Evolutionary conservation across 2,113 vertebrate genomes (phyloP).

Genomic region (Myotis brandtii): DNA sequence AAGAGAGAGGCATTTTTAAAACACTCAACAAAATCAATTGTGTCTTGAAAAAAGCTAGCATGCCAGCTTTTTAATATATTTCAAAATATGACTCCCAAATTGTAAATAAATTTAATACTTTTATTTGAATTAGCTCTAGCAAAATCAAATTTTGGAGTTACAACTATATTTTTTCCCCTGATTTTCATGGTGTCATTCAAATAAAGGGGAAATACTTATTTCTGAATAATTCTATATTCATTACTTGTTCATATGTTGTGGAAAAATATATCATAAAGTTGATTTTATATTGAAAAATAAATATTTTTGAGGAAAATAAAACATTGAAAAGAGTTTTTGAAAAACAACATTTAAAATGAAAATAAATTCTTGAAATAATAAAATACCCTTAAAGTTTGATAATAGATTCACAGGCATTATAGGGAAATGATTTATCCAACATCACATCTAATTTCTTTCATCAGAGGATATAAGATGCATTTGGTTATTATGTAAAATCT

Average conservation of each 20-base stretch:
- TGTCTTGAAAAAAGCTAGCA: neutral
- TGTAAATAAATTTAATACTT: neutral
- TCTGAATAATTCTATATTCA: neutral
- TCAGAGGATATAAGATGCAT: neutral
- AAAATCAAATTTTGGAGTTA: neutral
- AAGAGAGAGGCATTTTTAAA: neutral
- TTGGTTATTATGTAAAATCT: neutral
- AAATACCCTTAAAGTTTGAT: neutral
- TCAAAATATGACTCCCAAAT: neutral
- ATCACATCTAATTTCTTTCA: neutral
- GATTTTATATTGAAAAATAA: neutral
- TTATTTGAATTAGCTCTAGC: neutral
- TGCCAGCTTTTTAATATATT: neutral
- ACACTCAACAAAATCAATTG: neutral
- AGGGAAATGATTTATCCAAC: neutral
- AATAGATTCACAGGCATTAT: neutral
- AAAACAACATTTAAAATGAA: neutral
- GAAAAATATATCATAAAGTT: neutral
- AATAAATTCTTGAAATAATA: conserved; percentile 4
- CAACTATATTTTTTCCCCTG: neutral
- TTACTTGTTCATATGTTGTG: neutral
- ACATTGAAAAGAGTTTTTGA: neutral
- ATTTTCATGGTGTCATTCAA: neutral
- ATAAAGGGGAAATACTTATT: neutral
- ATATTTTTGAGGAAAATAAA: neutral